Evolutionary conservation across 2,113 vertebrate genomes (phyloP).

Genomic region (Microtus ochrogaster): DNA sequence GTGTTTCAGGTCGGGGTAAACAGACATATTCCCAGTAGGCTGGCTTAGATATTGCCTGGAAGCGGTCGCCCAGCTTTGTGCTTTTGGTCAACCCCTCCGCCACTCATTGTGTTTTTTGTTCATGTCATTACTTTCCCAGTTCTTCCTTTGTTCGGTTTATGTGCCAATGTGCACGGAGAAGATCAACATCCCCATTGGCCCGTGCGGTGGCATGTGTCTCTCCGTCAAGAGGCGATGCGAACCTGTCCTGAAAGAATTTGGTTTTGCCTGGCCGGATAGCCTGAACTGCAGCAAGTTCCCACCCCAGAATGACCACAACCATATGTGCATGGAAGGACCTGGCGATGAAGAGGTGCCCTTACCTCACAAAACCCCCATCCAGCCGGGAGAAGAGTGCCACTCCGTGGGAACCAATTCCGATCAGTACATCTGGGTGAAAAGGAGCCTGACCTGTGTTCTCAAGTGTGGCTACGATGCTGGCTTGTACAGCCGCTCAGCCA

Average conservation of each 20-base stretch:
- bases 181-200: conserved; percentile 98
- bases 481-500: conserved; percentile 94
- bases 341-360: conserved; percentile 94
- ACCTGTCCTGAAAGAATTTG: conserved; percentile 97
- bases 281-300: conserved; percentile 99
- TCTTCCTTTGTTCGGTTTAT: conserved; percentile 98
- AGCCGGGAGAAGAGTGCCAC: conserved; percentile 95
- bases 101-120: conserved; percentile 76
- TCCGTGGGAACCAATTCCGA: conserved; percentile 90
- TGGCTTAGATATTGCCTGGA: conserved; percentile 46
- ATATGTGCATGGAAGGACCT: conserved; percentile 99
- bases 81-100: conserved; percentile 31
- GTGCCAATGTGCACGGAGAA: conserved; percentile 99
- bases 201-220: conserved; percentile 97
- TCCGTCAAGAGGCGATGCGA: conserved; percentile 97
- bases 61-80: conserved; percentile 12
- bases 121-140: conserved; percentile 87
- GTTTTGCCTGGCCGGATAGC: conserved; percentile 96
- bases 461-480: conserved; percentile 97
- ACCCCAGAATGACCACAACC: conserved; percentile 98
- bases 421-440: conserved; percentile 97
- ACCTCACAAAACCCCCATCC: conserved; percentile 89
- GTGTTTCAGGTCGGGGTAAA: conserved; percentile 27
- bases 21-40: conserved; percentile 1
- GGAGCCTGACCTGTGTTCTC: conserved; percentile 93